Evolutionary conservation across 2,797 vertebrate species (phyloP), one percentile per base, ranked within the genome.

Genomic region (Argya squamiceps): DNA sequence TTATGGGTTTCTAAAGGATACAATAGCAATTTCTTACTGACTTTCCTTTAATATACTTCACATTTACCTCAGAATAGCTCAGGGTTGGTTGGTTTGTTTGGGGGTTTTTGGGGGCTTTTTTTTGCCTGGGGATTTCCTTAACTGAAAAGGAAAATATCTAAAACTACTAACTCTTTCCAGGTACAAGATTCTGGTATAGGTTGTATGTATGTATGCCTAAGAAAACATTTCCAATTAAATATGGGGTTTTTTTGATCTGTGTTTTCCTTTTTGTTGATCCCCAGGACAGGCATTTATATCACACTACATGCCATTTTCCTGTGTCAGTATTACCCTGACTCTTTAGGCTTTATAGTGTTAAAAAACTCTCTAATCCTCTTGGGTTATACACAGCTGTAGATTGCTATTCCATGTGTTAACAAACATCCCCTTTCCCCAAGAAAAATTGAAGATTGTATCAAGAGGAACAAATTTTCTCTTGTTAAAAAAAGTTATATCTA

Each of bases 121-220:
- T 90, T 95, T 68, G 36, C 82, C 65, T 92, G 89, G 73, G 18
- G 18, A 89, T 95, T 93, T 91, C 76, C 82, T 92, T 88, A 92
- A 78, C 32, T 75, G 65, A 55, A 53, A 53, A 62, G 3, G 65
- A 84, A 50, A 88, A 34, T 34, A 76, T 30, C 24, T 79, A 36
- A 74, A 87, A 10, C 22, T 79, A 10, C 56, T 52, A 49, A 49
- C 3, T 60, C 16, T 85, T 43, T 64, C n/a, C 43, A 78, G 29
- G 24, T 78, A 30, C 8, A 41, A 62, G 79, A 44, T 83, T 85
- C 50, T 92, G 63, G 13, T 49, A 29, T 41, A 68, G 34, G 12
- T 37, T 92, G 29, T 55, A 5, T 49, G 26, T 30, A 22, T 74
- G 16, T 24, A 69, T 77, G 47, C 18, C 43, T 24, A 81, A 64